Conservation (phyloP, 2,888 invertebrate genomes). For the Ariolimax columbianus region DNA sequence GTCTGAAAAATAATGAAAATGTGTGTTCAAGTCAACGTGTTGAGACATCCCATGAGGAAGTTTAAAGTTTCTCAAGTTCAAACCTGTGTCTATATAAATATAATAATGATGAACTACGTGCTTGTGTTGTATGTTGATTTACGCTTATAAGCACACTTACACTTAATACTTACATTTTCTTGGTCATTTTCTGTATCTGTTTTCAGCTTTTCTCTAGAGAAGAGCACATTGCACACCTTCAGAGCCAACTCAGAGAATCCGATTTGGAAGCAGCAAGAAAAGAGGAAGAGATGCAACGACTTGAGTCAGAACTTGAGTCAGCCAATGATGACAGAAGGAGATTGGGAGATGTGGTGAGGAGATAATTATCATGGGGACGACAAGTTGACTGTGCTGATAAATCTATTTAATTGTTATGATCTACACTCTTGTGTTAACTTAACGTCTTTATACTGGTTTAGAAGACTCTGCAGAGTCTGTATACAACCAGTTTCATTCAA, state of each 20-base stretch:
- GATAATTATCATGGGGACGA: background rate
- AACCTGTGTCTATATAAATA: too few species aligned
- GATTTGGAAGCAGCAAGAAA: conserved; percentile 64
- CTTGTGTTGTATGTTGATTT: background rate
- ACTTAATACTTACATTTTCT: background rate
- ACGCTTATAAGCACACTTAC: background rate
- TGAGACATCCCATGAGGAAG: too few species aligned
- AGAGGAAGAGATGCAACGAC: conserved; percentile 66
- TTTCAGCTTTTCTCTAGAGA: conserved; percentile 69
- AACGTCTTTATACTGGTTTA: too few species aligned
- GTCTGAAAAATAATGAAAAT: too few species aligned
- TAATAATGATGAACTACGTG: too few species aligned
- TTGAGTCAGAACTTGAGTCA: conserved; percentile 68
- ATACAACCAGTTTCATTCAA: too few species aligned
- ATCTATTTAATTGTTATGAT: too few species aligned
- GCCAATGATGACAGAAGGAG: conserved; percentile 67
- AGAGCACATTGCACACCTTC: conserved; percentile 67
- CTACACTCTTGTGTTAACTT: too few species aligned
- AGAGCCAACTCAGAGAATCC: conserved; percentile 63
- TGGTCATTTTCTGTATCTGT: background rate
- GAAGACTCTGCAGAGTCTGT: too few species aligned
- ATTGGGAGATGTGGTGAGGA: conserved; percentile 56
- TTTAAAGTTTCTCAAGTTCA: too few species aligned
- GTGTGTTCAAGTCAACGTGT: too few species aligned
- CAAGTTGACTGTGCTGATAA: too few species aligned